Percentiles rank a stretch among this genome's conserved stretches.
These are phyloP conservation scores for Babylonia areolata DNA, from an alignment of 1,140 invertebrate genomes.

Conservation along the genomic window DNA sequence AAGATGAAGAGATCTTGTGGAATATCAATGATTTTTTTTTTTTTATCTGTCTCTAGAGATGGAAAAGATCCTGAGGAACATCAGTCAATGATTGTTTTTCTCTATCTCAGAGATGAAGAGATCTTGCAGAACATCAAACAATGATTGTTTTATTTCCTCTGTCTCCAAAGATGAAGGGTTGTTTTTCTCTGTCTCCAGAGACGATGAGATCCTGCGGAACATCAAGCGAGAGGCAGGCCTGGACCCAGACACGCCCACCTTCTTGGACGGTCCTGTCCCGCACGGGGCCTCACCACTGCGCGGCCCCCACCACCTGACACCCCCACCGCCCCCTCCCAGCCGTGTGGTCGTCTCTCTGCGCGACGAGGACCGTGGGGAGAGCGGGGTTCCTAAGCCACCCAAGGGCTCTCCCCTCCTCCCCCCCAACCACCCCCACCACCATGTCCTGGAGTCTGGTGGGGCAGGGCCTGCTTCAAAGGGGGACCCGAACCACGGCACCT, in stretches of 20 bases:
- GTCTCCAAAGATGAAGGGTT: no score
- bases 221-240: conserved; percentile 51
- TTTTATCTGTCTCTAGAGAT: no score
- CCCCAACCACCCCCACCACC: no score
- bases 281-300: conserved; percentile 2
- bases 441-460: background rate
- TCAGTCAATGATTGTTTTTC: no score
- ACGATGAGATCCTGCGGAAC: conserved; percentile 52
- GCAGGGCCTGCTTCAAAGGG: conserved; percentile 36
- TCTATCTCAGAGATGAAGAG: no score
- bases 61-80: no score
- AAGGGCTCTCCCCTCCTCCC: background rate
- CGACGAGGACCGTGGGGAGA: background rate
- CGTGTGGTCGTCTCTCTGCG: conserved; percentile 4
- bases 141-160: no score
- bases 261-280: background rate
- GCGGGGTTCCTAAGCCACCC: background rate
- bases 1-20: no score
- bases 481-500: conserved; percentile 32
- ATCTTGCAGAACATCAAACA: no score
- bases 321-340: background rate
- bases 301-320: background rate
- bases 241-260: conserved; percentile 37
- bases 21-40: no score
- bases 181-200: conserved; percentile 40